These are phyloP conservation scores for Caenorhabditis inopinata DNA, from an alignment of 1,140 invertebrate genomes.

Conservation along the genomic window DNA sequence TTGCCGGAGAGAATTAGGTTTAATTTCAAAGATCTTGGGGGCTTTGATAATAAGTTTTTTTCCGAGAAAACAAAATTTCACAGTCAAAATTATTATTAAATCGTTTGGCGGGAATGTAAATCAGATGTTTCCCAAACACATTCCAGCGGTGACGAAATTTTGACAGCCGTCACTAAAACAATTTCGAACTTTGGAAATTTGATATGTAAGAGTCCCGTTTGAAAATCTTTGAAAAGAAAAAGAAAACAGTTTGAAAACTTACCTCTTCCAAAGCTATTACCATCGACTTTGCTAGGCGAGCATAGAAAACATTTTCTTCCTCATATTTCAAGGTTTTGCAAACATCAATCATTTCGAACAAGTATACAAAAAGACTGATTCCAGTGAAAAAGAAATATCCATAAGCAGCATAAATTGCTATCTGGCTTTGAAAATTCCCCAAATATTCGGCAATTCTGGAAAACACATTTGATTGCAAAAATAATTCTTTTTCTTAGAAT, in stretches of 20 bases:
- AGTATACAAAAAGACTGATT: slow-evolving; percentile 60
- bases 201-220: neutral
- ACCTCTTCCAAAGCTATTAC: slow-evolving; percentile 64
- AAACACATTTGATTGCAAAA: neutral
- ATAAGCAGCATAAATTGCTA: slow-evolving; percentile 58
- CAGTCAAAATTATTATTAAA: neutral
- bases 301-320: slow-evolving; percentile 64
- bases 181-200: too few relatives aligned
- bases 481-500: neutral
- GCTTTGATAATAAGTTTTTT: neutral
- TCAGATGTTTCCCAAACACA: neutral
- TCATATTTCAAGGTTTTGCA: slow-evolving; percentile 64
- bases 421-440: slow-evolving; percentile 61
- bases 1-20: neutral
- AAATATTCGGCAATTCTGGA: slow-evolving; percentile 59
- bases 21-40: neutral
- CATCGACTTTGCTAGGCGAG: slow-evolving; percentile 62
- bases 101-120: neutral
- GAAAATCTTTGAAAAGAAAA: neutral
- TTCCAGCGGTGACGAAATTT: too few relatives aligned
- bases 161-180: too few relatives aligned
- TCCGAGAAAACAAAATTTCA: neutral
- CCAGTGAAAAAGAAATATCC: slow-evolving; percentile 66
- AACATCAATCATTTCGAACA: slow-evolving; percentile 65
- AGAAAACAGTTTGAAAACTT: neutral